Conservation (phyloP, 1,140 invertebrate genomes). For the Aphis gossypii region DNA sequence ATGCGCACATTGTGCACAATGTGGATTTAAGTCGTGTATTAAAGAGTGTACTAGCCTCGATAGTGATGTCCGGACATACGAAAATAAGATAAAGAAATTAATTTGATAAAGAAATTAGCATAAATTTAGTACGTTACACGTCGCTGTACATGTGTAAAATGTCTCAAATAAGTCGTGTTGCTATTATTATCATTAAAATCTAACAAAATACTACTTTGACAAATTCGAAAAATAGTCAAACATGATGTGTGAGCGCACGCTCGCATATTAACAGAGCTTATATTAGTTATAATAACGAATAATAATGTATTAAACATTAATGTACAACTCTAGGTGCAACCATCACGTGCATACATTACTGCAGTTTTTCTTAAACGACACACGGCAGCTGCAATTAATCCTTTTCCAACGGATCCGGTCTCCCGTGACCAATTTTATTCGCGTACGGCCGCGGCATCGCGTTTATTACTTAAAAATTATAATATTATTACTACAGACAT, state of each 20-base stretch:
- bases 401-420: conserved; percentile 13
- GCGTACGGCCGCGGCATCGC: no score
- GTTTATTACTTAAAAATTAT: background rate
- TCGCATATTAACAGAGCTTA: background rate
- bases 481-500: background rate
- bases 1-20: no score
- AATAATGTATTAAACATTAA: background rate
- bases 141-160: background rate
- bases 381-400: background rate
- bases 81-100: background rate
- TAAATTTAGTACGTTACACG: no score
- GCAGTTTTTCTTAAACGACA: background rate
- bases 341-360: background rate
- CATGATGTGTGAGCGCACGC: no score
- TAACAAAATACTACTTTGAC: background rate
- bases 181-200: background rate
- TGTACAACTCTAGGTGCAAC: background rate
- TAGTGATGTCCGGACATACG: no score
- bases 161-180: background rate
- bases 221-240: no score
- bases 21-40: no score
- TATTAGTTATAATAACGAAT: background rate
- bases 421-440: background rate
- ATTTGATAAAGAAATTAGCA: background rate
- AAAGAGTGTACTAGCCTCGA: no score